A percentile compares a stretch with the other conserved stretches of the same genome.
These are phyloP conservation scores for Heloderma charlesbogerti DNA, from an alignment of 2,113 vertebrate species.

Conservation along the genomic window DNA sequence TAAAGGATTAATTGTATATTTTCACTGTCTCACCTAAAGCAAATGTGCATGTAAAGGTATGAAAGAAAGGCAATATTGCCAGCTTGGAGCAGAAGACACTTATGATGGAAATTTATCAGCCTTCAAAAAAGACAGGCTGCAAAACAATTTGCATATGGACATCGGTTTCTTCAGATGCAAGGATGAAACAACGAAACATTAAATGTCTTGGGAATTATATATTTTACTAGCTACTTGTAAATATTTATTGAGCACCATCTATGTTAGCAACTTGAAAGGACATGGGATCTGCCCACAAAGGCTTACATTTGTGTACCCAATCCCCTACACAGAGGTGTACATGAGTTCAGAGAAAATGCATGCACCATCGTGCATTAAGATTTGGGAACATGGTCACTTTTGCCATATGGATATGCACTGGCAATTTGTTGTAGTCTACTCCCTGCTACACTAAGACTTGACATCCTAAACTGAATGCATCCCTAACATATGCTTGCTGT, in stretches of 20 bases:
- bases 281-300: not conserved
- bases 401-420: not conserved
- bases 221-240: not conserved
- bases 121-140: not conserved
- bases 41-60: not conserved
- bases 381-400: not conserved
- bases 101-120: constrained; percentile 15
- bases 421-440: not conserved
- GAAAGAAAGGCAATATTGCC: not conserved
- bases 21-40: constrained; percentile 15
- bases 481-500: not conserved
- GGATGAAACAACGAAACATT: not conserved
- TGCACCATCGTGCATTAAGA: not conserved
- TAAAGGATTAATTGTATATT: constrained; percentile 34
- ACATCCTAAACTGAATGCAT: not conserved
- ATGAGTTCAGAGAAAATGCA: not conserved
- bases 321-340: not conserved
- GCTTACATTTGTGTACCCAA: not conserved
- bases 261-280: not conserved
- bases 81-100: constrained; percentile 19
- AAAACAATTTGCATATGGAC: not conserved
- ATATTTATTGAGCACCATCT: not conserved
- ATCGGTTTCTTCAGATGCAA: not conserved
- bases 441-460: not conserved
- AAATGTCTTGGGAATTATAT: not conserved